These are phyloP conservation scores for Phainopepla nitens DNA, from an alignment of 2,113 vertebrate genomes.

Conservation along the genomic window DNA sequence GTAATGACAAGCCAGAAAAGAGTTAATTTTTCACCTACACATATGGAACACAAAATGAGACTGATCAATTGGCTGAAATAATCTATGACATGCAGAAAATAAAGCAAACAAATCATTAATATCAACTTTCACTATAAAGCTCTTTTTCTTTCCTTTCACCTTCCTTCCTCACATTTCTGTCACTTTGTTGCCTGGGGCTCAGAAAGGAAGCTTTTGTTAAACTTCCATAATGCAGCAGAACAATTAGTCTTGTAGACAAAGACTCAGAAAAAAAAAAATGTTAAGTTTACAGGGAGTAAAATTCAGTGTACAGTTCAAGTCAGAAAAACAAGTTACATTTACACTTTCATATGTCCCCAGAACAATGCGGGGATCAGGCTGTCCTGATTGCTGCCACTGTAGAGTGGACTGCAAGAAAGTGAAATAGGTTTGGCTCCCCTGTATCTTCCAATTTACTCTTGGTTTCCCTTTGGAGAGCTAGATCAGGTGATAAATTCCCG, in stretches of 20 bases:
- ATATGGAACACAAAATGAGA: background rate
- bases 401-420: background rate
- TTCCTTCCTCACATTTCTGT: background rate
- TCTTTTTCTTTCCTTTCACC: background rate
- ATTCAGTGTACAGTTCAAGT: rapidly evolving
- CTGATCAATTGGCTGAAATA: background rate
- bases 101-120: background rate
- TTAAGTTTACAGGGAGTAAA: background rate
- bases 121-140: background rate
- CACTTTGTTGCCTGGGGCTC: background rate
- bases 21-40: background rate
- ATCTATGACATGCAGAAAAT: background rate
- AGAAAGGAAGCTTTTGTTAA: background rate
- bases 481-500: background rate
- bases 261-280: background rate
- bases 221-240: background rate
- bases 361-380: rapidly evolving
- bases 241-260: background rate
- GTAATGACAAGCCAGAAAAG: background rate
- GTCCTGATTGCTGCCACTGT: background rate
- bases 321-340: background rate
- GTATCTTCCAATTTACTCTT: background rate
- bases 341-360: rapidly evolving
- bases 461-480: background rate
- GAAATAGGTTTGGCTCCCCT: background rate